Evolutionary conservation across 2,113 vertebrate species (phyloP).

Genomic region (Charadrius vociferus): DNA sequence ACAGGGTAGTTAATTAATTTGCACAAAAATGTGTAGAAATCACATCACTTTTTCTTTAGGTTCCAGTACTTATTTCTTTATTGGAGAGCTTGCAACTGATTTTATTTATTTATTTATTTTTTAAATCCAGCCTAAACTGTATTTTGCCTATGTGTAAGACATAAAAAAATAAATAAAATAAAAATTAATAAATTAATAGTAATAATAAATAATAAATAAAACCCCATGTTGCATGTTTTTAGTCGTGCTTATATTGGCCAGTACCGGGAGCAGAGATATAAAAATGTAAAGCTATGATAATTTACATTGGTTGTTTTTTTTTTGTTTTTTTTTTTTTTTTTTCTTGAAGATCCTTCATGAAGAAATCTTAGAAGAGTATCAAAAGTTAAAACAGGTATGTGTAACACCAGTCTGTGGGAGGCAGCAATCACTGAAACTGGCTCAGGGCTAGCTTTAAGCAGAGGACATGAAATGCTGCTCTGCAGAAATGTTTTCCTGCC

Average conservation of each 20-base stretch:
- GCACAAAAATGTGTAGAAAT: neutral
- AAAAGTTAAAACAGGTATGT: conserved; percentile 84
- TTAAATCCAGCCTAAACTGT: neutral
- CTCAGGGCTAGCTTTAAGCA: neutral
- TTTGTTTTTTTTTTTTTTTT: neutral
- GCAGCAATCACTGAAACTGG: rapidly evolving
- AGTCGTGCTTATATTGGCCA: neutral
- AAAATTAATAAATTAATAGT: too few relatives aligned
- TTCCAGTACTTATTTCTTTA: neutral
- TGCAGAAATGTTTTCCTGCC: neutral
- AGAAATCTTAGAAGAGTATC: conserved; percentile 87
- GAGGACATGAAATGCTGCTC: neutral
- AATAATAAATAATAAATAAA: too few relatives aligned
- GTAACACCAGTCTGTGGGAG: neutral
- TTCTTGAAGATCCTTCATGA: conserved; percentile 82
- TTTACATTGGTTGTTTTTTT: neutral
- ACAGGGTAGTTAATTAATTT: neutral
- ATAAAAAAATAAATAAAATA: too few relatives aligned
- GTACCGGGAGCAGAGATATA: neutral
- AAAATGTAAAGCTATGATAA: neutral
- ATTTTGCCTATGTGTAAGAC: neutral
- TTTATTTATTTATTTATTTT: neutral
- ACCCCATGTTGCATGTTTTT: neutral
- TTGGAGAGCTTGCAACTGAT: neutral
- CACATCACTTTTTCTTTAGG: neutral